These are phyloP conservation scores for Craseonycteris thonglongyai DNA, from an alignment of 2,113 vertebrate species.

Conservation along the genomic window DNA sequence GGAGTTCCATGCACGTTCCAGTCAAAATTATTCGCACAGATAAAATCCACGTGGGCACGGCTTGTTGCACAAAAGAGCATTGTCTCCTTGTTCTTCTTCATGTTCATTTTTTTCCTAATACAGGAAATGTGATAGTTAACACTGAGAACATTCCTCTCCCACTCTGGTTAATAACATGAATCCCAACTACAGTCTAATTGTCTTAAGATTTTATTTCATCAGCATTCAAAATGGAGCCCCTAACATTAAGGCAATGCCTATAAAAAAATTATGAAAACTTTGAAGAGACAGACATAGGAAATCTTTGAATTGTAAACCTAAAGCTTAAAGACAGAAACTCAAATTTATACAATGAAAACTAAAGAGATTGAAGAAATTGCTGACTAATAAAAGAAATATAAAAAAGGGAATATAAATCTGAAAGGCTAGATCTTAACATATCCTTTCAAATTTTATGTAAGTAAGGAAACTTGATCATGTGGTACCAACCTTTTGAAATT, in stretches of 20 bases:
- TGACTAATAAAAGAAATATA: not conserved
- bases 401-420: not conserved
- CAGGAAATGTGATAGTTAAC: conserved; percentile 7
- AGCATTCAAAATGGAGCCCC: not conserved
- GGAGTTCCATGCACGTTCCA: conserved; percentile 77
- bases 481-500: conserved; percentile 87
- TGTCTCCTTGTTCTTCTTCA: conserved; percentile 73
- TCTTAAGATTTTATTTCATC: not conserved
- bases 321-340: not conserved
- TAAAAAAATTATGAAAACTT: not conserved
- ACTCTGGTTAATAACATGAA: not conserved
- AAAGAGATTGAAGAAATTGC: not conserved
- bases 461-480: not conserved
- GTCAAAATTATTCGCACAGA: conserved; percentile 82
- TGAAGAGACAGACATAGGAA: not conserved
- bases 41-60: conserved; percentile 36
- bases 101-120: conserved; percentile 80
- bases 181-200: not conserved
- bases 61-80: conserved; percentile 80
- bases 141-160: not conserved
- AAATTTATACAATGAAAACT: not conserved
- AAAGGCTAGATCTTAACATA: not conserved
- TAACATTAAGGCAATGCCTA: not conserved
- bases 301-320: not conserved
- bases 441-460: not conserved